Conservation (phyloP, 2,113 vertebrate genomes). For the Elachura formosa region DNA sequence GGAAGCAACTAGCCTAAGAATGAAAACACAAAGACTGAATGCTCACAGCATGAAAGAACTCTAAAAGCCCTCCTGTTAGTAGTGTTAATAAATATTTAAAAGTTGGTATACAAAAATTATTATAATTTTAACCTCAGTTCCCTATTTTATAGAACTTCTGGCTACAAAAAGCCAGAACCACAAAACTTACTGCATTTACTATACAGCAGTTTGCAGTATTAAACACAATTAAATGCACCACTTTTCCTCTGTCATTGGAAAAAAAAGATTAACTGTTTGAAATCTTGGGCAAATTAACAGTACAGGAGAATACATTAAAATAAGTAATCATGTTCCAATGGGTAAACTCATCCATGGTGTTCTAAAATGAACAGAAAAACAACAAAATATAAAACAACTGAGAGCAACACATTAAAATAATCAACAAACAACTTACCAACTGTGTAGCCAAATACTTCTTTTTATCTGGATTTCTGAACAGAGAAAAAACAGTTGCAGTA, state of each 20-base stretch:
- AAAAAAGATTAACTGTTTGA: background rate
- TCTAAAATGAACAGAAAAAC: background rate
- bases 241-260: background rate
- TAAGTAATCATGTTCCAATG: background rate
- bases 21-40: conserved; percentile 51
- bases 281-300: background rate
- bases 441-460: background rate
- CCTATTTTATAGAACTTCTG: conserved; percentile 12
- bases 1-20: conserved; percentile 41
- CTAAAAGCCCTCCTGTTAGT: conserved; percentile 23
- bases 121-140: background rate
- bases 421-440: conserved; percentile 6
- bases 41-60: conserved; percentile 27
- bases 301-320: background rate
- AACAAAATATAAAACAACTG: background rate
- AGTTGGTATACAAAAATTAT: conserved; percentile 24
- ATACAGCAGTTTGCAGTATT: background rate
- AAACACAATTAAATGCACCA: background rate
- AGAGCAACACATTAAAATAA: background rate
- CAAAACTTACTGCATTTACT: conserved; percentile 13
- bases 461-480: conserved; percentile 38
- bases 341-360: background rate
- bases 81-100: conserved; percentile 29
- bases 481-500: conserved; percentile 10
- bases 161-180: background rate